These are phyloP conservation scores for Diglossa cyanea DNA, from an alignment of 2,797 vertebrate species.

Conservation along the genomic window DNA sequence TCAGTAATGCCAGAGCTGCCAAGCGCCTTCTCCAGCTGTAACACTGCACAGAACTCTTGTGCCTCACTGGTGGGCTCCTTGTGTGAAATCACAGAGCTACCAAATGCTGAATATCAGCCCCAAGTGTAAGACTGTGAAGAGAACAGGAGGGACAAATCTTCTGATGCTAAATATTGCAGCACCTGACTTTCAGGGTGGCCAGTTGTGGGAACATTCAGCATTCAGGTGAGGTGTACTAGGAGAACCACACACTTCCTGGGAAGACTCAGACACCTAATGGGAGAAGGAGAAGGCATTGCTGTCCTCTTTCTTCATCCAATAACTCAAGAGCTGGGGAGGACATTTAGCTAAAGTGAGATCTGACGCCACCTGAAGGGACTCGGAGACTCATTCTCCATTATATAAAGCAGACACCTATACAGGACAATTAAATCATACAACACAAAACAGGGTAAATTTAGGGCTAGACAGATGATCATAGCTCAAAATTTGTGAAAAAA, in stretches of 20 bases:
- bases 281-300: not conserved
- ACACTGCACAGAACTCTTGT: not conserved
- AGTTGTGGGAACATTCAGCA: not conserved
- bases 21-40: not conserved
- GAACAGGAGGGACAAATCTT: not conserved
- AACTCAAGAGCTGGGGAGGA: not conserved
- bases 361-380: not conserved
- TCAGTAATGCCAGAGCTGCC: not conserved
- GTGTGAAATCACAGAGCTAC: not conserved
- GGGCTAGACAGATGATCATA: not conserved
- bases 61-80: fast-evolving
- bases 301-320: not conserved
- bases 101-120: not conserved
- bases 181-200: not conserved
- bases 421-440: not conserved
- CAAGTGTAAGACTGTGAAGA: not conserved
- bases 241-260: not conserved
- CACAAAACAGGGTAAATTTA: not conserved
- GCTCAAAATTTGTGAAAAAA: not conserved
- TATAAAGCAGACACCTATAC: not conserved
- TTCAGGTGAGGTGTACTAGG: not conserved
- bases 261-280: not conserved
- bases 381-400: not conserved
- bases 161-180: not conserved
- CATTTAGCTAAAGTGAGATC: not conserved